Evolutionary conservation across 2,797 vertebrate species (phyloP).

Genomic region (Decapterus maruadsi): DNA sequence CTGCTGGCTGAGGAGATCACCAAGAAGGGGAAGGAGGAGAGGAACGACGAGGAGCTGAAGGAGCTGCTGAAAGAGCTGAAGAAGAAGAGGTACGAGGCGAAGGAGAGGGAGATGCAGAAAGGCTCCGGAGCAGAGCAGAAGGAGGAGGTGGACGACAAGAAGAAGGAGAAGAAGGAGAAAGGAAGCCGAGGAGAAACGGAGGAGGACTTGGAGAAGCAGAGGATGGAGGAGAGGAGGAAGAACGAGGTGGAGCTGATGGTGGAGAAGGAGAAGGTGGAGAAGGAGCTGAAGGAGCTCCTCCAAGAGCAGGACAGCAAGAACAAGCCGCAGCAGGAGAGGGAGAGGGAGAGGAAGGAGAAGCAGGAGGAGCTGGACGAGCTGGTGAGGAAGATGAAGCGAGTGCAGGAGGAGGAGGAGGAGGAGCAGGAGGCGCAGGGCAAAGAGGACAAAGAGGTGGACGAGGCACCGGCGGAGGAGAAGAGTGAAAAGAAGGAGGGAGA

Average conservation of each 20-base stretch:
- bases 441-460: slow-evolving; percentile 18
- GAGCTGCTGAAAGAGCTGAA: slow-evolving; percentile 80
- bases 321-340: slow-evolving; percentile 70
- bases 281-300: slow-evolving; percentile 75
- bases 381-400: slow-evolving; percentile 79
- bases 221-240: slow-evolving; percentile 68
- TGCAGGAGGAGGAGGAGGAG: slow-evolving; percentile 65
- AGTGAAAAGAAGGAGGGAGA: slow-evolving; percentile 32
- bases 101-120: slow-evolving; percentile 67
- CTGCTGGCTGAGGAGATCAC: slow-evolving; percentile 75
- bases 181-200: slow-evolving; percentile 25
- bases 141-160: slow-evolving; percentile 38
- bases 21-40: slow-evolving; percentile 74
- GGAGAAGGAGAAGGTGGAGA: slow-evolving; percentile 81
- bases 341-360: slow-evolving; percentile 78
- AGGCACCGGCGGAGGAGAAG: slow-evolving; percentile 33
- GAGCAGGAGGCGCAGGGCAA: slow-evolving; percentile 46
- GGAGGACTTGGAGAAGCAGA: slow-evolving; percentile 67
- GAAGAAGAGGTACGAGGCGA: slow-evolving; percentile 77
- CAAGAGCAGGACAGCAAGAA: slow-evolving; percentile 67
- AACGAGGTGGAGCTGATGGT: slow-evolving; percentile 78
- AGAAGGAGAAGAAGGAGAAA: slow-evolving; percentile 41
- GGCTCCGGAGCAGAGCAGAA: slow-evolving; percentile 36
- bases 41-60: slow-evolving; percentile 73
- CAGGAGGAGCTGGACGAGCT: slow-evolving; percentile 85